phyloP scores from a whole-genome alignment of 2,113 vertebrate species.

The Notarius lentiginosus region DNA sequence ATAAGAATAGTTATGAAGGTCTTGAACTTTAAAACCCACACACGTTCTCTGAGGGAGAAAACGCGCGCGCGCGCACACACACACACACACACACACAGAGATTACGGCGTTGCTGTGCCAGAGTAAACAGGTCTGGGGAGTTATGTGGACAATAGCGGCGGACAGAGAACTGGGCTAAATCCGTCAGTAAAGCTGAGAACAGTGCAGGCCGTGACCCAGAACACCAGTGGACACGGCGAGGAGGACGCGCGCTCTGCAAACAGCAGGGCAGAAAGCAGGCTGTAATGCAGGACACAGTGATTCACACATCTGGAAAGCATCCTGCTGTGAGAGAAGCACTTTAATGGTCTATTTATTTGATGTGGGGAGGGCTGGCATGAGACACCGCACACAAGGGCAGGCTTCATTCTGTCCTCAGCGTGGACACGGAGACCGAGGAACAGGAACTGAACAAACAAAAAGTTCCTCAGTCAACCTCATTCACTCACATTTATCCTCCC shows the following conservation, averaged over 20 bases:
- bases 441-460: background rate
- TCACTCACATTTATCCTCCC: background rate
- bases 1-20: background rate
- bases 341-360: conserved; percentile 33
- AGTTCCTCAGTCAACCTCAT: background rate
- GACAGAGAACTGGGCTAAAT: conserved; percentile 7
- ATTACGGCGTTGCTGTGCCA: conserved; percentile 25
- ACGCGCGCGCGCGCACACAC: background rate
- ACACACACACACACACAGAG: conserved; percentile 5
- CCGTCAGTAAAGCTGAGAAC: background rate
- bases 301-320: conserved; percentile 31
- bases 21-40: background rate
- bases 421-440: background rate
- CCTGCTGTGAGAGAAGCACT: conserved; percentile 17
- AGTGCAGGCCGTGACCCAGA: background rate
- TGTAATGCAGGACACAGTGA: background rate
- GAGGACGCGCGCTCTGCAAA: background rate
- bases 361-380: conserved; percentile 1
- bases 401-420: background rate
- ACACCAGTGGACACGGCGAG: background rate
- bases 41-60: background rate
- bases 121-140: conserved; percentile 27
- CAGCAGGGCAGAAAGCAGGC: background rate
- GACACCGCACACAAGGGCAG: conserved; percentile 9
- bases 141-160: background rate